A percentile compares a stretch with the other conserved stretches of the same genome.
Conservation (phyloP, 2,113 vertebrate genomes). For the Bufo bufo region DNA sequence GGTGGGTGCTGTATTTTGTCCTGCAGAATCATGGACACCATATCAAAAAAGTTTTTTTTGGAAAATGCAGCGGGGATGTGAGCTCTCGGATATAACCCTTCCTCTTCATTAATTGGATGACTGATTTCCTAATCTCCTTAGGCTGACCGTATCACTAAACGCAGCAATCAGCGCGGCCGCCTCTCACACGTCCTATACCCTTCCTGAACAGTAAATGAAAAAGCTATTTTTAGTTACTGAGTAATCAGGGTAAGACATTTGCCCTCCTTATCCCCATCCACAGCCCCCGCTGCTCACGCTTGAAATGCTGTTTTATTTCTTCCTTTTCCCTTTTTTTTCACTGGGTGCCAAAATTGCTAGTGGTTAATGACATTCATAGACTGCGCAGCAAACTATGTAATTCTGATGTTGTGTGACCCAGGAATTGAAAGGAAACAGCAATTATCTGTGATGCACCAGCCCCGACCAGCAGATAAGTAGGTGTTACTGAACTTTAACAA, state of each 20-base stretch:
- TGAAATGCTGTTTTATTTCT: not conserved
- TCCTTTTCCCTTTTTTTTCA: not conserved
- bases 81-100: not conserved
- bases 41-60: too few relatives aligned
- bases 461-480: conserved; percentile 19
- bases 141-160: not conserved
- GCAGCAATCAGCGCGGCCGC: not conserved
- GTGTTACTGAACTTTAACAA: not conserved
- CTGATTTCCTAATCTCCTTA: conserved; percentile 8
- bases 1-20: too few relatives aligned
- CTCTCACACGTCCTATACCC: not conserved
- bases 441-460: conserved; percentile 32
- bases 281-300: not conserved
- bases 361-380: conserved; percentile 40
- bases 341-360: not conserved
- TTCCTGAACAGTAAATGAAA: not conserved
- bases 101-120: conserved; percentile 6
- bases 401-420: conserved; percentile 48
- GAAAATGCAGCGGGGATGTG: too few relatives aligned
- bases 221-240: conserved; percentile 25
- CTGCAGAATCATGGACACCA: too few relatives aligned
- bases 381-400: conserved; percentile 4
- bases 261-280: not conserved
- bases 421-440: conserved; percentile 23
- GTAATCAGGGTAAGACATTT: conserved; percentile 29